Evolutionary conservation across 2,888 invertebrate genomes (phyloP), one percentile per base, ranked within the genome.

Genomic region (Podotricha telesiphe): DNA sequence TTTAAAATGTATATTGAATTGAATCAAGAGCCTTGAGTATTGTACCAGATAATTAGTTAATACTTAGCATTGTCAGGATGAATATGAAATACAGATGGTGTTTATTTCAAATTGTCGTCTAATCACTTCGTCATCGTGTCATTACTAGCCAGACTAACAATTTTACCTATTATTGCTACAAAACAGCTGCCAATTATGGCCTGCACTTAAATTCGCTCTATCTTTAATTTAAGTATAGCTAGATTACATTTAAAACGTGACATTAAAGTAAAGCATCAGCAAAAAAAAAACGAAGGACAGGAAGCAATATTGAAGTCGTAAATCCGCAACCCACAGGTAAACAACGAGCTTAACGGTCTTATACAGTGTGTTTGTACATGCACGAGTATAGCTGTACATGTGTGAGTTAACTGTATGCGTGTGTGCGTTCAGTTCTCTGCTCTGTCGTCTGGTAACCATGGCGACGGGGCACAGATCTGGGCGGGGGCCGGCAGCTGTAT

Each of bases 401-500:
- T 34, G 28, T n/a, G 28, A 28, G 15, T 51, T 15, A 7, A 1
- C 6, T 7, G 51, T 51, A 3, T n/a, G n/a, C 66, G 53, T 20
- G 55, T 66, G 68, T 42, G 68, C 56, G 75, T 76, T 77, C 76
- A 80, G 80, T 81, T 82, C 84, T 86, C 86, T 82, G 28, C 61
- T 45, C 61, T 51, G 20, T 53, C 61, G 79, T 80, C 82, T 83
- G 81, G 91, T 93, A 83, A 77, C 91, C 85, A 92, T 92, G 85
- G 87, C 83, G 76, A 93, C 93, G 66, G 56, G 61, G 68, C 68
- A 85, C 87, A 87, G 85, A 85, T 82, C 80, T 80, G 85, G 86
- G 80, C 80, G 81, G 83, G 81, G 87, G 89, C 91, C 90, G 88
- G 94, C 93, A 94, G 94, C 93, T 94, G 91, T 94, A 94, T 94